Percentiles rank a stretch among this genome's conserved stretches.
phyloP scores from a whole-genome alignment of 2,888 invertebrate species.

The Limenitis camilla region DNA sequence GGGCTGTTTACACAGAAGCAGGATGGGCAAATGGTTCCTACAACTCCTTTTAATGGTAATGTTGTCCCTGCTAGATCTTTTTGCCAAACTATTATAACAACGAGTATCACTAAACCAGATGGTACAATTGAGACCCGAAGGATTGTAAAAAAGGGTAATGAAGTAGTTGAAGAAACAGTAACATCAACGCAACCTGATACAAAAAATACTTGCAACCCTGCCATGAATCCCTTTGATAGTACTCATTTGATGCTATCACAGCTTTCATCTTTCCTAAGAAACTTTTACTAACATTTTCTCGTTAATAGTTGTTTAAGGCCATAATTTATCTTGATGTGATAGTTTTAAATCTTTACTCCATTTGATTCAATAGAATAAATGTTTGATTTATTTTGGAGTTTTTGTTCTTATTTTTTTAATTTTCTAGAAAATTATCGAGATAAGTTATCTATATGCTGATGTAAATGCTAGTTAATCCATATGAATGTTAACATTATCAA shows the following conservation, averaged over 20 bases:
- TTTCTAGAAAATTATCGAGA: no score
- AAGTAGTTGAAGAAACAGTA: slow-evolving; percentile 49
- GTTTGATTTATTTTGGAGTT: no score
- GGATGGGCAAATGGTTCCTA: slow-evolving; percentile 28
- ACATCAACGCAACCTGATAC: slow-evolving; percentile 29
- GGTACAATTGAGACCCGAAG: slow-evolving; percentile 57
- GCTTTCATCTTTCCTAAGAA: slow-evolving; percentile 50
- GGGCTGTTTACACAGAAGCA: slow-evolving; percentile 53
- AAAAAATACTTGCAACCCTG: slow-evolving; percentile 33
- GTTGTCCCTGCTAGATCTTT: slow-evolving; percentile 54
- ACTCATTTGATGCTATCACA: slow-evolving; percentile 47
- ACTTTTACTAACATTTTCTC: slow-evolving; percentile 41
- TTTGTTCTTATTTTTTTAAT: no score
- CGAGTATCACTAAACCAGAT: slow-evolving; percentile 59
- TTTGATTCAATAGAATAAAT: background rate
- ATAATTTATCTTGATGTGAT: slow-evolving; percentile 20
- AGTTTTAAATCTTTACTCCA: background rate
- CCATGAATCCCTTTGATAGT: slow-evolving; percentile 38
- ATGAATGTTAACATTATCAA: no score
- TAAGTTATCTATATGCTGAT: no score
- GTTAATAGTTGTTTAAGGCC: slow-evolving; percentile 1
- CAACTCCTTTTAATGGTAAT: slow-evolving; percentile 42
- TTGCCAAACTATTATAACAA: slow-evolving; percentile 63
- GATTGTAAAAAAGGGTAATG: slow-evolving; percentile 60
- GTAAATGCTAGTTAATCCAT: no score